Base-by-base conservation (phyloP, 2,888 invertebrate genomes). In the Pogonocherus hispidulus region DNA sequence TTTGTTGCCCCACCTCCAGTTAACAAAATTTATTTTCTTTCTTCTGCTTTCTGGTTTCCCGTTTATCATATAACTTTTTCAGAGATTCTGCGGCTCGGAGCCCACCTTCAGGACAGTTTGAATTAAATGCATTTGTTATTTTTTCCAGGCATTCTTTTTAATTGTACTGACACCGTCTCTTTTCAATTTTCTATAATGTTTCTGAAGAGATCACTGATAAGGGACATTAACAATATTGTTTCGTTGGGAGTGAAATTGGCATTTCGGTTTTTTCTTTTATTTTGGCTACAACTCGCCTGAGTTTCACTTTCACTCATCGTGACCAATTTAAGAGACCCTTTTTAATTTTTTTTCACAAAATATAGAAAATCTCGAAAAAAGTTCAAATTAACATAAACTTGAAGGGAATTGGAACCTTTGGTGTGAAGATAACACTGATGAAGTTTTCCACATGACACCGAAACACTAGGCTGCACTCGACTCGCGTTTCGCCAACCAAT, bases 41-140 rank as follows among this genome's bases (percentile, higher is more conserved):
- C 18, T 46, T 46, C 16, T 46, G 46, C 46, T 46, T 46, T 46
- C 46, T 46, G 19, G 46, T 46, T 46, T 46, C 46, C 19, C 46
- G 6, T 46, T 41, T 41, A 41, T 41, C 41, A 41, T 41, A 14
- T 41, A 41, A 41, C 41, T 46, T 18, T 46, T 46, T 46, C 16
- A 46, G 18, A 46, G 19, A 46, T 46, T 46, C 46, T 46, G 46
- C 16, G 46, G 18, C 9, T 46, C 46, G 46, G 46, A 46, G 46
- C 46, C 6, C 16, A 46, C 46, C 18, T 46, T 46, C 46, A 46
- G 46, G 46, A 46, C 46, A 16, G 46, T 8, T 16, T 46, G 46
- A 46, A 46, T 46, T 46, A 18, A 46, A 46, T 46, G 46, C 46
- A 46, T 46, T 18, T 46, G 46, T 46, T 46, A 46, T 46, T 46